Evolutionary conservation across 2,888 invertebrate species (phyloP).

Genomic region (Carabus problematicus): DNA sequence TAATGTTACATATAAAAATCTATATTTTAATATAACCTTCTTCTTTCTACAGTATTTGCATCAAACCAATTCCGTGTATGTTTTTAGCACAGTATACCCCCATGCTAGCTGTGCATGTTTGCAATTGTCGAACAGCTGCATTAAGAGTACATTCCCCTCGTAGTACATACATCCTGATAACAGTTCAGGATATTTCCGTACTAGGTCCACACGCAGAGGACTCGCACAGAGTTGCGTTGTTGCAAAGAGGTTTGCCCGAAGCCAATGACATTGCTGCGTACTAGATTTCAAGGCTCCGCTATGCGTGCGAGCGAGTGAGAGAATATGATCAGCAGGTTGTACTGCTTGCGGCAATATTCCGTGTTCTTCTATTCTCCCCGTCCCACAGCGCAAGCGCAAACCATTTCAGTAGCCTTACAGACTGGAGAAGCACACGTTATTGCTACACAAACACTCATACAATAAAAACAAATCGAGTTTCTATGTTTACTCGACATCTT

Average conservation of each 20-base stretch:
- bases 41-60: too few species aligned
- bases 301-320: not conserved
- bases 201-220: not conserved
- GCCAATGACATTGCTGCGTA: not conserved
- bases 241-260: not conserved
- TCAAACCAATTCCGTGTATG: too few species aligned
- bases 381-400: not conserved
- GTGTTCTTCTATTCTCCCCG: not conserved
- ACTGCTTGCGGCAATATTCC: constrained; percentile 10
- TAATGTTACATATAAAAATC: too few species aligned
- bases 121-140: too few species aligned
- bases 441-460: not conserved
- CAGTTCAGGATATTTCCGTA: not conserved
- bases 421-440: not conserved
- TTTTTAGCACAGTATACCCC: too few species aligned
- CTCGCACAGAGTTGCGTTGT: not conserved
- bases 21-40: too few species aligned
- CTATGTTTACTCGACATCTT: constrained; percentile 4
- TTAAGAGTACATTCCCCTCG: too few species aligned
- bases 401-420: not conserved
- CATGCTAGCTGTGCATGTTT: too few species aligned
- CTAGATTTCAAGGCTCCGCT: constrained; percentile 6
- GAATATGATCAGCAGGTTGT: constrained; percentile 25
- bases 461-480: constrained; percentile 8
- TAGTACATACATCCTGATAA: too few species aligned